Evolutionary conservation across 2,113 vertebrate genomes (phyloP), one percentile per base, ranked within the genome.

Genomic region (Labeo rohita): DNA sequence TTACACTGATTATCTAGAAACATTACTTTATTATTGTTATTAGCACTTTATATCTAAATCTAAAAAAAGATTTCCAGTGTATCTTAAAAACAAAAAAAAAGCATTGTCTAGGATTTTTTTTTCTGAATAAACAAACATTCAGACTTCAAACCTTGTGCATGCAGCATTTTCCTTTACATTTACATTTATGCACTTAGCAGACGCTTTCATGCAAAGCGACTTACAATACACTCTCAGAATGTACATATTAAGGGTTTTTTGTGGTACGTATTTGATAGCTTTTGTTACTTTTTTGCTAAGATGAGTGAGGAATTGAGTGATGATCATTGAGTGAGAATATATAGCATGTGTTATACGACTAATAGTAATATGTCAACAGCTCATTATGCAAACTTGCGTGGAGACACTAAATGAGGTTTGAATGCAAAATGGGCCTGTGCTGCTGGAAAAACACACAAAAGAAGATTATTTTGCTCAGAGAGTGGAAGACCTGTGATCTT

Each of bases 341-440:
- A 66, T 6, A 59, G 36, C 78, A 28, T 9, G 39, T 65, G 78
- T 7, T 56, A 79, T 79, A 63, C 28, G 54, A 15, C 45, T 36
- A 18, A 54, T 54, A 56, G 34, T 18, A n/a, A 50, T 10, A 39
- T 76, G 56, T 89, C 59, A 74, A 4, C 28, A 78, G 6, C n/a
- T 0, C 72, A 80, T 87, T 12, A 93, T 92, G 89, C 92, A 94
- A 94, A 94, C 28, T 18, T 0, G 63, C 49, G 83, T 79, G 21
- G 86, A 85, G 87, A 87, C 82, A 28, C 11, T n/a, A n/a, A 54
- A 59, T 59, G 34, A 15, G 73, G 65, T 94, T 94, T 93, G 92
- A 90, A 90, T 91, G 18, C 81, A 92, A 93, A 93, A 92, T 90
- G 56, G 56, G 45, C 10, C 11, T 80, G 52, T 81, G 7, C 3